A percentile compares a stretch with the other conserved stretches of the same genome.
Evolutionary conservation across 2,888 invertebrate genomes (phyloP).

Genomic region (Blastobasis lacticolella): DNA sequence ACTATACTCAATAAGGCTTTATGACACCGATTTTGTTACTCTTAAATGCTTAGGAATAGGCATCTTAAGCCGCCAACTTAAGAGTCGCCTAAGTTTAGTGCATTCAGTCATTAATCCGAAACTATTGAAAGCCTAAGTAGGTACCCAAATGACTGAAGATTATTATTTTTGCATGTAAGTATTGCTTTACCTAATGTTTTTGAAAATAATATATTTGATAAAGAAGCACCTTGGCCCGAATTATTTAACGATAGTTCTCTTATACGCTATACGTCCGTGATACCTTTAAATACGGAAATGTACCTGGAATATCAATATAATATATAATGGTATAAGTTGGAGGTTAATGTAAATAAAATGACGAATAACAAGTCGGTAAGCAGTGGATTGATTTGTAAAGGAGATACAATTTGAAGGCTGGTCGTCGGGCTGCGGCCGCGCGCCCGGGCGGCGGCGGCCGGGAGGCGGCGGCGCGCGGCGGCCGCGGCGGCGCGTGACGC

Average conservation of each 20-base stretch:
- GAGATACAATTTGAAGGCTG: slow-evolving; percentile 63
- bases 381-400: slow-evolving; percentile 38
- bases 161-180: no score
- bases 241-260: slow-evolving; percentile 80
- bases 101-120: no score
- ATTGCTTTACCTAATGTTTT: no score
- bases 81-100: no score
- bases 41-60: no score
- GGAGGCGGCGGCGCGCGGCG: slow-evolving; percentile 18
- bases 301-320: slow-evolving; percentile 44
- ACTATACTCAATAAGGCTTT: no score
- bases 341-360: slow-evolving; percentile 57
- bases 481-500: slow-evolving; percentile 41
- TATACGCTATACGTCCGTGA: slow-evolving; percentile 70
- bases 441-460: slow-evolving; percentile 11
- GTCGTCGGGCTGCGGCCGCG: slow-evolving; percentile 20
- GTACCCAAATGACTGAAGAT: no score
- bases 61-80: no score
- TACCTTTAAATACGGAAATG: slow-evolving; percentile 40
- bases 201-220: no score
- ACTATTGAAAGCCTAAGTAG: no score
- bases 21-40: no score
- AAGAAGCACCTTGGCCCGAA: no score
- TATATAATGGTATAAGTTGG: slow-evolving; percentile 46
- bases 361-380: slow-evolving; percentile 50